Conservation (phyloP, 2,113 vertebrate species). For the Cynopterus brachyotis region DNA sequence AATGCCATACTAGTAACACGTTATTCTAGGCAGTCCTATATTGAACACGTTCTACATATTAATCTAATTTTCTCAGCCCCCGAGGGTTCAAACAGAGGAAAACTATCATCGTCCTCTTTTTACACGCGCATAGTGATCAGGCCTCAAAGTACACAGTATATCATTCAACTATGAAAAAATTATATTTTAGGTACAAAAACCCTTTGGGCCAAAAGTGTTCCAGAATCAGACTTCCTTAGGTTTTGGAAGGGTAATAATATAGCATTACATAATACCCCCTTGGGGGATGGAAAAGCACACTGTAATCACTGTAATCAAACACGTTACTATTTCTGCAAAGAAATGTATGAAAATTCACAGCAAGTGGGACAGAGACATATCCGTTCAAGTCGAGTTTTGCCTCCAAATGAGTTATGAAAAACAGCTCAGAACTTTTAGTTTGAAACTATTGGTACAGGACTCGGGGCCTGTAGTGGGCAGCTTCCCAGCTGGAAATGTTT, state of each 20-base stretch:
- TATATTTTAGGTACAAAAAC: background rate
- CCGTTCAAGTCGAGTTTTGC: background rate
- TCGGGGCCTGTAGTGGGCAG: background rate
- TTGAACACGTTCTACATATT: constrained; percentile 9
- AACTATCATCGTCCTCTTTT: constrained; percentile 12
- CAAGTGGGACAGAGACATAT: background rate
- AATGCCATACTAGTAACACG: background rate
- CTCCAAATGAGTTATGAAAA: background rate
- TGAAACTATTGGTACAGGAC: background rate
- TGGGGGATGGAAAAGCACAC: background rate
- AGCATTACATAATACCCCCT: background rate
- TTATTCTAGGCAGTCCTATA: constrained; percentile 25
- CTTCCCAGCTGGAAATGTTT: background rate
- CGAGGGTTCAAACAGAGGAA: background rate
- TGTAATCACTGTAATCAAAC: constrained; percentile 17
- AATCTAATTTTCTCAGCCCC: constrained; percentile 41
- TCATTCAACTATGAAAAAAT: background rate
- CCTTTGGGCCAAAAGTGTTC: constrained; percentile 1
- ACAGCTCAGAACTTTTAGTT: background rate
- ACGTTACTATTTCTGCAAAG: background rate
- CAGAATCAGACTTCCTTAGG: background rate
- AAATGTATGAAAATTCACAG: constrained; percentile 22
- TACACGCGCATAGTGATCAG: background rate
- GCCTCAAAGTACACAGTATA: background rate
- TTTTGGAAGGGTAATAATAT: background rate